phyloP scores from a whole-genome alignment of 2,113 vertebrate species.

The Urocitellus parryii region DNA sequence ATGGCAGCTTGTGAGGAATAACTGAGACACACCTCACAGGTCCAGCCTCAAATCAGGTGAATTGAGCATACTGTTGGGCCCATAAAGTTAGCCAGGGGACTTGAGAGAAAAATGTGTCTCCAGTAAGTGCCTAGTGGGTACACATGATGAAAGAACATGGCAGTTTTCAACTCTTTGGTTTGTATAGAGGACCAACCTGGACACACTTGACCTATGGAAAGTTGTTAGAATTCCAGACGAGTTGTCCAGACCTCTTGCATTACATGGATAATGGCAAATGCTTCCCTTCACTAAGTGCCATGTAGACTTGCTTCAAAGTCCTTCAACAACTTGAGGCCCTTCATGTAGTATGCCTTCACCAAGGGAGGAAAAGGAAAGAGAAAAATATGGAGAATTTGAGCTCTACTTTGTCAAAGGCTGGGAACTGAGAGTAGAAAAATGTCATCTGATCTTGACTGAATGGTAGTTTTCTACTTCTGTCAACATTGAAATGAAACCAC shows the following conservation, averaged over 20 bases:
- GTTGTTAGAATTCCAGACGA: neutral
- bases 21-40: conserved; percentile 1
- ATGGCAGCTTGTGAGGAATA: conserved; percentile 16
- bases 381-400: conserved; percentile 55
- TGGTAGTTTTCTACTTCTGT: conserved; percentile 13
- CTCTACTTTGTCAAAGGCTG: conserved; percentile 19
- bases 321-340: neutral
- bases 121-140: neutral
- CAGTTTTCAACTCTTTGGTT: conserved; percentile 31
- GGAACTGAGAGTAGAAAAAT: conserved; percentile 37
- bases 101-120: neutral
- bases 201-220: neutral
- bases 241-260: conserved; percentile 9
- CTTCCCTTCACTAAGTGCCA: neutral
- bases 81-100: conserved; percentile 30
- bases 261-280: neutral
- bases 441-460: conserved; percentile 16
- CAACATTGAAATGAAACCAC: neutral
- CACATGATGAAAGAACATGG: neutral
- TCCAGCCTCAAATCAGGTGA: conserved; percentile 54
- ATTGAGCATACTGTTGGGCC: neutral
- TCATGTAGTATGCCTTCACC: neutral
- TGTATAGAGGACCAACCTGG: conserved; percentile 2
- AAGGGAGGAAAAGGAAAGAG: neutral
- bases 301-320: neutral